Evolutionary conservation across 92 coral and sea anemone species (phyloP).

Genomic region (Palythoa grandis): DNA sequence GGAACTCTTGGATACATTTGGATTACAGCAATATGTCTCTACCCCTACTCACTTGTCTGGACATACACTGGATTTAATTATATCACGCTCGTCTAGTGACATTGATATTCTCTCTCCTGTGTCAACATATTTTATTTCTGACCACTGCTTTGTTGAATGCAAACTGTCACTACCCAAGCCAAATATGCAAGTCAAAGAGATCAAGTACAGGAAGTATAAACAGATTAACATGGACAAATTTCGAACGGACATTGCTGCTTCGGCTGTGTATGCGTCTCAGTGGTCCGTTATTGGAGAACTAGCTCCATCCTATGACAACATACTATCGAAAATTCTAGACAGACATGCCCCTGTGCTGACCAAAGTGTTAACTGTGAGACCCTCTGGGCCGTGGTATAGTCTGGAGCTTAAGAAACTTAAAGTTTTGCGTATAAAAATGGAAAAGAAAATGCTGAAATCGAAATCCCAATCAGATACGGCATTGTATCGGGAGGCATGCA

Average conservation of each 20-base stretch:
- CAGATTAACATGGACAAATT: background rate
- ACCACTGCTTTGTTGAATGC: too few relatives aligned
- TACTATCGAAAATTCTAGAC: constrained; percentile 44
- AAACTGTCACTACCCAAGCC: background rate
- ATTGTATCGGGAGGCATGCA: constrained; percentile 17
- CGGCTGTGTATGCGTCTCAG: background rate
- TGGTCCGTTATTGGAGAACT: constrained; percentile 24
- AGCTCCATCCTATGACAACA: constrained; percentile 21
- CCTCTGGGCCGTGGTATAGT: constrained; percentile 45
- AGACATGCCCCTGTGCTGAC: constrained; percentile 54
- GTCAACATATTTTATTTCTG: too few relatives aligned
- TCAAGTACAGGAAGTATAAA: background rate
- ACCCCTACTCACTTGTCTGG: too few relatives aligned
- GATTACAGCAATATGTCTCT: too few relatives aligned
- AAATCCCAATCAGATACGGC: constrained; percentile 12
- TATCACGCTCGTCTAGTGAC: too few relatives aligned
- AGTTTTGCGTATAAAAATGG: constrained; percentile 5
- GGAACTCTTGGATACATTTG: too few relatives aligned
- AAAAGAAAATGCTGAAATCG: constrained; percentile 28
- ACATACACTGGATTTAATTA: too few relatives aligned
- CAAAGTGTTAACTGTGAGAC: constrained; percentile 30
- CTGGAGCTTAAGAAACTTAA: constrained; percentile 37
- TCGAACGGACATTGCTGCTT: background rate
- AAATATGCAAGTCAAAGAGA: background rate
- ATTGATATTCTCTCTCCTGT: too few relatives aligned